Base-by-base conservation (phyloP, 2,888 invertebrate species). In the Cloeon dipterum region DNA sequence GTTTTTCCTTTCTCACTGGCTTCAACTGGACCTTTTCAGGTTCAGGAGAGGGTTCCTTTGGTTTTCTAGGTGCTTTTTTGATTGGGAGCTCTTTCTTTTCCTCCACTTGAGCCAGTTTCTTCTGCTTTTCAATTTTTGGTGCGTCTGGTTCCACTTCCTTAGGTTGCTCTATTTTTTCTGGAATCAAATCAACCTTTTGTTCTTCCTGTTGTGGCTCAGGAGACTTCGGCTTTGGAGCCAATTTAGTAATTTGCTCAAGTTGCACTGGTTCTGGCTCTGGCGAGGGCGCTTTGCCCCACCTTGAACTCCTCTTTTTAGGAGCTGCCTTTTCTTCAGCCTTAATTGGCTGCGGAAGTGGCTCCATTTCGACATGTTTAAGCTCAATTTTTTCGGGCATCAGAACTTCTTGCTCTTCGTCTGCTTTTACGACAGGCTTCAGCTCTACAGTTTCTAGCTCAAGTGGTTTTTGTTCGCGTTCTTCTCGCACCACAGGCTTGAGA, bases 341-440 rank as follows among this genome's bases (percentile, higher is more conserved):
- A 37, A 53, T 51, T 3, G 58, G 57, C 33, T 44, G 42, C n/a
- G 42, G 41, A 16, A 39, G 34, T 26, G 46, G 40, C 36, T 11
- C 25, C 39, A n/a, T 29, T 34, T 16, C 5, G 8, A 8, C 14
- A 5, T 8, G 5, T n/a, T 29, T 52, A 4, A 54, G 26, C 19
- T 29, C 29, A 29, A 29, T n/a, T 8, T 54, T 50, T 41, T 41
- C 25, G 26, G 44, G 42, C 20, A 45, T 41, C 38, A 5, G 35
- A 38, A 33, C 36, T n/a, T n/a, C n/a, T n/a, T n/a, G n/a, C n/a
- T n/a, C n/a, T 20, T 39, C 34, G 26, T 46, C 40, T 32, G 49
- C 52, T 26, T 54, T 56, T 8, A 43, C 36, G 0, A 49, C 20
- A 0, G 54, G 53, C 41, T 53, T 52, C 4, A 54, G 26, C 19